Evolutionary conservation across 1,140 invertebrate genomes (phyloP).

Genomic region (Microplitis demolitor): DNA sequence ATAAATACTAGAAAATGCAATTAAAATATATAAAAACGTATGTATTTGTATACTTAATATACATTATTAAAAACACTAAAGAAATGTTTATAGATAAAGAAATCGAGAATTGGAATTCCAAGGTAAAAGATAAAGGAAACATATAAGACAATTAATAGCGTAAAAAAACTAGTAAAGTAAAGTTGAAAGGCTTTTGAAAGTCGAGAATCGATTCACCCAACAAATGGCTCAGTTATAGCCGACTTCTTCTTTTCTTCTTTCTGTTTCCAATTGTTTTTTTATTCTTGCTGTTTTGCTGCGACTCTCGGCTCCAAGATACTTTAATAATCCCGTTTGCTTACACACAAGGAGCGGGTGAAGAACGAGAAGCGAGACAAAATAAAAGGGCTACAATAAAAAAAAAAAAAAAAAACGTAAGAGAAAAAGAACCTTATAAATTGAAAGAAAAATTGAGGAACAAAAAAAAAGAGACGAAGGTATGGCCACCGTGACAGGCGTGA

Average conservation of each 20-base stretch:
- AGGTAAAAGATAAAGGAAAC: neutral
- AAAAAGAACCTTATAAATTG: conserved; percentile 20
- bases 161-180: conserved; percentile 16
- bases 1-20: neutral
- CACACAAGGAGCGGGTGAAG: conserved; percentile 26
- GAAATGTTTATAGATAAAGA: neutral
- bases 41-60: neutral
- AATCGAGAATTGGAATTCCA: conserved; percentile 3
- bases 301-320: conserved; percentile 12
- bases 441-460: conserved; percentile 12
- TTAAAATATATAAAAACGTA: neutral
- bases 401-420: conserved; percentile 23
- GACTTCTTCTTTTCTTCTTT: conserved; percentile 20
- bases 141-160: conserved; percentile 32
- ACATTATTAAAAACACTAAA: neutral
- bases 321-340: conserved; percentile 37
- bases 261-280: conserved; percentile 32
- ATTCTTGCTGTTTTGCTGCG: conserved; percentile 18
- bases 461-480: conserved; percentile 3
- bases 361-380: conserved; percentile 28
- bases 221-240: conserved; percentile 47
- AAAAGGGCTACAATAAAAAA: conserved; percentile 30
- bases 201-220: conserved; percentile 45
- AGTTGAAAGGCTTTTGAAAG: conserved; percentile 30
- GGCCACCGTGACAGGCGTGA: conserved; percentile 41